A percentile compares a stretch with the other conserved stretches of the same genome.
Evolutionary conservation across 2,113 vertebrate species (phyloP).

Genomic region (Gallinago undulata): DNA sequence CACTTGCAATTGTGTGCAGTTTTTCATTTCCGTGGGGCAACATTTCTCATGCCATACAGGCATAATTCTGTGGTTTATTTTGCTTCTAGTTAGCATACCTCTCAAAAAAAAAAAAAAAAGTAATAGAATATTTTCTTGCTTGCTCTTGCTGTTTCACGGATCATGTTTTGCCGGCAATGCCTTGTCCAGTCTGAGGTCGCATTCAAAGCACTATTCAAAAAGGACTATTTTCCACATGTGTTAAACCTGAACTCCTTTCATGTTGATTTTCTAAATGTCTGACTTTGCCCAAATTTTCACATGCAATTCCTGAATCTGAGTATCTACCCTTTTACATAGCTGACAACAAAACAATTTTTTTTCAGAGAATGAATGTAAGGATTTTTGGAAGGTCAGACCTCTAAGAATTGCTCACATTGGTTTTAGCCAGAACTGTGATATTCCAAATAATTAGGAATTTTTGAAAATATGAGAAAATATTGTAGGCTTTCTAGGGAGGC

Average conservation of each 20-base stretch:
- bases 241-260: background rate
- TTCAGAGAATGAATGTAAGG: background rate
- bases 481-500: background rate
- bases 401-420: background rate
- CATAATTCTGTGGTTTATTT: background rate
- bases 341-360: background rate
- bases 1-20: background rate
- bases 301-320: background rate
- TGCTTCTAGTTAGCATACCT: background rate
- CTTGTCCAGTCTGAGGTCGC: background rate
- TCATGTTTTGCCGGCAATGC: background rate
- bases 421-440: background rate
- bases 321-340: background rate
- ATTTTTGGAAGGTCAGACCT: background rate
- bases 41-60: background rate
- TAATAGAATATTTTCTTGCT: background rate
- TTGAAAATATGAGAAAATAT: background rate
- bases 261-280: background rate
- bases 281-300: background rate
- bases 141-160: background rate
- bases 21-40: slow-evolving; percentile 15
- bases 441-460: background rate
- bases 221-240: background rate
- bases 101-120: background rate
- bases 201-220: background rate